Conservation (phyloP, 2,797 vertebrate species). For the Clarias platycephalus region DNA sequence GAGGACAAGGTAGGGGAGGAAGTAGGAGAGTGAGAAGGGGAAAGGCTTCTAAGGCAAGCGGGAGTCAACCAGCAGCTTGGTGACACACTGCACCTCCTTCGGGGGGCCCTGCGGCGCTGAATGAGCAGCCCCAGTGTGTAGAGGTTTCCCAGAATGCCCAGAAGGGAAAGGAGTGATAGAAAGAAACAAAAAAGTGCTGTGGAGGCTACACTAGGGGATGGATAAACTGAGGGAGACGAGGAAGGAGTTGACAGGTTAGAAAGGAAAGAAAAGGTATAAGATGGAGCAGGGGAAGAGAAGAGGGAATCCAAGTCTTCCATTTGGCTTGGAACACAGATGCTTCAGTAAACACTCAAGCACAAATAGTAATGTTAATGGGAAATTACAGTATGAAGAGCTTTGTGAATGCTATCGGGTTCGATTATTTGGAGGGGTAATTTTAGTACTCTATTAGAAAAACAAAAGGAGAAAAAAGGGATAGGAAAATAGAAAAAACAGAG, state of each 20-base stretch:
- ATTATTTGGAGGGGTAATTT: not conserved
- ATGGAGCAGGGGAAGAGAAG: slow-evolving; percentile 63
- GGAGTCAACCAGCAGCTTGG: slow-evolving; percentile 65
- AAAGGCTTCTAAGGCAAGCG: slow-evolving; percentile 66
- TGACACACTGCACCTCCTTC: slow-evolving; percentile 57
- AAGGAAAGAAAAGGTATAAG: slow-evolving; percentile 63
- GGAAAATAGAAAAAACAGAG: not conserved
- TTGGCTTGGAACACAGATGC: slow-evolving; percentile 35
- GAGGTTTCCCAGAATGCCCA: slow-evolving; percentile 81
- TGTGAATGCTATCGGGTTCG: not conserved
- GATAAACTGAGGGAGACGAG: slow-evolving; percentile 68
- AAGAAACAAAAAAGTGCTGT: slow-evolving; percentile 77
- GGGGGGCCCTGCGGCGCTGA: slow-evolving; percentile 68
- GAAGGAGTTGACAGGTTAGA: slow-evolving; percentile 70
- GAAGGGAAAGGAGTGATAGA: slow-evolving; percentile 78
- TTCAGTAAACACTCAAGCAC: slow-evolving; percentile 3
- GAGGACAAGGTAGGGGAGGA: slow-evolving; percentile 70
- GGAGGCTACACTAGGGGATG: slow-evolving; percentile 75
- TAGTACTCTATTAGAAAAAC: slow-evolving; percentile 23
- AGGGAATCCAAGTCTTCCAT: slow-evolving; percentile 69
- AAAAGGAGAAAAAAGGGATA: not conserved
- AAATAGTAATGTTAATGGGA: slow-evolving; percentile 9
- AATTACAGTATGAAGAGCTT: not conserved
- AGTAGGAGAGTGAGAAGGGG: slow-evolving; percentile 64
- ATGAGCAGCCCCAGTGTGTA: slow-evolving; percentile 80